phyloP scores from a whole-genome alignment of 2,888 invertebrate genomes.

The Limnephilus lunatus region DNA sequence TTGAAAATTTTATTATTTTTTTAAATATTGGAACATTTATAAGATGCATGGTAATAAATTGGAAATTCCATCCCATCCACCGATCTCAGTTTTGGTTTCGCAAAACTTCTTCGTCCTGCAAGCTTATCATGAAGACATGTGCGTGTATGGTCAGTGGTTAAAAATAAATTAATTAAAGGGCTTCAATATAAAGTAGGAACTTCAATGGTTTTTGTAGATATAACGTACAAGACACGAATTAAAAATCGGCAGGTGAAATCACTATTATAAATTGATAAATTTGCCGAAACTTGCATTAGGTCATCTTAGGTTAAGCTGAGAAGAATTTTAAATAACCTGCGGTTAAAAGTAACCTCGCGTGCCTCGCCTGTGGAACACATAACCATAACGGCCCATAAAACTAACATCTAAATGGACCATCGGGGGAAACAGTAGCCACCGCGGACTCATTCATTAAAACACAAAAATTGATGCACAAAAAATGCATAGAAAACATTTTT shows the following conservation, averaged over 20 bases:
- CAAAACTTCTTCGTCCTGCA: not conserved
- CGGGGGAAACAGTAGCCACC: conserved; percentile 45
- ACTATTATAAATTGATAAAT: not conserved
- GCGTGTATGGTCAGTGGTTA: not conserved
- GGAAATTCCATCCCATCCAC: not conserved
- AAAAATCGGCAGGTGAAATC: not conserved
- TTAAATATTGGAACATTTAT: too few relatives aligned
- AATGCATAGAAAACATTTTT: conserved; percentile 62
- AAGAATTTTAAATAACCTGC: not conserved
- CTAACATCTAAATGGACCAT: conserved; percentile 52
- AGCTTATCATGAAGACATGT: too few relatives aligned
- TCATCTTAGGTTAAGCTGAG: not conserved
- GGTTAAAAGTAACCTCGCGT: not conserved
- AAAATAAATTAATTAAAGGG: not conserved
- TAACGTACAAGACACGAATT: not conserved
- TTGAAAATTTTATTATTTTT: too few relatives aligned
- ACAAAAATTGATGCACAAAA: conserved; percentile 56
- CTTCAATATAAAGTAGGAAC: not conserved
- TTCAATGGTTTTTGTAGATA: not conserved
- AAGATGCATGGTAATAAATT: too few relatives aligned
- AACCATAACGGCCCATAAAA: conserved; percentile 43
- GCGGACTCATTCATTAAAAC: conserved; percentile 58
- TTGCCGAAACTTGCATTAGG: not conserved
- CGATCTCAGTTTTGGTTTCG: not conserved
- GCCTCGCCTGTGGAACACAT: conserved; percentile 18